Base-by-base conservation (phyloP, 2,888 invertebrate species). In the Acrobasis consociella region DNA sequence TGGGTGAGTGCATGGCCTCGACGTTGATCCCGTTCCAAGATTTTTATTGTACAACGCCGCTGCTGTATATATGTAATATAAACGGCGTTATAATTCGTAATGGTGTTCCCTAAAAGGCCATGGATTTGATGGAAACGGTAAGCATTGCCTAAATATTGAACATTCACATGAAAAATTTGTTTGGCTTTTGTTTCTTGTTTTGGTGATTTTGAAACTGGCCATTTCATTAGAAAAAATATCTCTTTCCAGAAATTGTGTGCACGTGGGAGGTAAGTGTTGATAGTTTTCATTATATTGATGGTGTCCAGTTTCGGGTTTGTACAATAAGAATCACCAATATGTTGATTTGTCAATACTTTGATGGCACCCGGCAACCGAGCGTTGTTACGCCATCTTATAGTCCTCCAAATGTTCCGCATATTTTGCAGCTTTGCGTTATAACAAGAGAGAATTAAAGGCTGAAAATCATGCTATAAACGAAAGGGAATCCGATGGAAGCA, bases 51-150 rank as follows among this genome's bases (percentile, higher is more conserved):
- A 70, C 73, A 75, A 81, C 80, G 78, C 85, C 80, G 83, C 83
- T 75, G 76, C 78, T 84, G 83, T 82, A 77, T 83, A 72, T 82
- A 81, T 80, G 86, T 82, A 85, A 81, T 85, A 86, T 84, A 83
- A 81, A 81, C 78, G 69, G 77, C 80, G 79, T 83, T 85, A 89
- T 81, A 82, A 83, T 89, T 91, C 91, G 93, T 91, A 86, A 93
- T 93, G 93, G 89, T 93, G 92, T 86, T 87, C 86, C 83, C 82
- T 83, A 91, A 87, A 86, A 91, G 93, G 93, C 93, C 89, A 93
- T 93, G 93, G 93, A 93, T 93, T 90, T 93, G 87, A 91, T 93
- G 91, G 93, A 93, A 93, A 91, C 93, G 93, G 93, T 93, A 91
- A 93, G 90, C 73, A 72, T 71, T 69, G 65, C 71, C 72, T 81